A percentile compares a stretch with the other conserved stretches of the same genome.
Evolutionary conservation across 2,888 invertebrate species (phyloP).

Genomic region (Pomacea canaliculata): DNA sequence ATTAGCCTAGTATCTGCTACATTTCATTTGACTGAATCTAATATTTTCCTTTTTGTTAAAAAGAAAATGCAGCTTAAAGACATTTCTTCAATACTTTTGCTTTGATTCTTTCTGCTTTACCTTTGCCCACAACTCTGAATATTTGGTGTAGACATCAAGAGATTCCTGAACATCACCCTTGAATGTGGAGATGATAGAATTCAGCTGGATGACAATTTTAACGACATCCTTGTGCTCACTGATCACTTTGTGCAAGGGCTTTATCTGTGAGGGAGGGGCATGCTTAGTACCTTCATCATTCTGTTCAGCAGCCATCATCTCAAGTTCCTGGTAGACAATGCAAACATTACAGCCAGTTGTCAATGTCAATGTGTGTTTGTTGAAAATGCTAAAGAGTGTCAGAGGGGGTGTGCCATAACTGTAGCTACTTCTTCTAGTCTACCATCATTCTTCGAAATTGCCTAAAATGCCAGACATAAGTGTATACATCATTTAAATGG

Average conservation of each 20-base stretch:
- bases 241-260: slow-evolving; percentile 69
- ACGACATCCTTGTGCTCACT: slow-evolving; percentile 90
- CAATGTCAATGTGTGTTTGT: neutral
- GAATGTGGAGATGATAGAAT: slow-evolving; percentile 66
- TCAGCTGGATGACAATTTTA: slow-evolving; percentile 74
- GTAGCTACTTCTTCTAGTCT: too few relatives aligned
- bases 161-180: slow-evolving; percentile 84
- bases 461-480: neutral
- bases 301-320: slow-evolving; percentile 55
- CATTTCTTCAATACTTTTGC: too few relatives aligned
- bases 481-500: neutral
- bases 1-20: too few relatives aligned
- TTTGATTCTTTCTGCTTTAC: slow-evolving; percentile 39
- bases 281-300: slow-evolving; percentile 60
- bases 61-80: too few relatives aligned
- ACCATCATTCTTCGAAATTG: too few relatives aligned
- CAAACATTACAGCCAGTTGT: too few relatives aligned
- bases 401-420: neutral
- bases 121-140: slow-evolving; percentile 74
- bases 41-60: too few relatives aligned
- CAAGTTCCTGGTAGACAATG: slow-evolving; percentile 54
- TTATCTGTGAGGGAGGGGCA: slow-evolving; percentile 59
- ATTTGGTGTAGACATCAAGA: slow-evolving; percentile 87
- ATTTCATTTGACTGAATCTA: too few relatives aligned
- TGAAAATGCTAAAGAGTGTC: too few relatives aligned